Evolutionary conservation across 2,113 vertebrate species (phyloP).

Genomic region (Pseudopodoces humilis): DNA sequence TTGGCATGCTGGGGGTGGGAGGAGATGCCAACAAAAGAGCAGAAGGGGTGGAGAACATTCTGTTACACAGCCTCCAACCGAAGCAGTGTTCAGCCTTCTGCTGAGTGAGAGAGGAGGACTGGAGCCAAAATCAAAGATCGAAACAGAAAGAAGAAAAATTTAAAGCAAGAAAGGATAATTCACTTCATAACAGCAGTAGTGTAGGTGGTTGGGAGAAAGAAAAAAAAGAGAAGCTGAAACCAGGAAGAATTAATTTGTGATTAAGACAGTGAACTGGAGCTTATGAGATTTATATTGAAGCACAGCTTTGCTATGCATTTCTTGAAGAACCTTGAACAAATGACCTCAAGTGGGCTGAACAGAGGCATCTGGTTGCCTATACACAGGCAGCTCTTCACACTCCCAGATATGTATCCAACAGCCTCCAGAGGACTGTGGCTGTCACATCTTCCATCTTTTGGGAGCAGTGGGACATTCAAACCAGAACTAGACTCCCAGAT

Average conservation of each 20-base stretch:
- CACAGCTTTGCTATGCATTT: background rate
- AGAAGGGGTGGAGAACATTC: conserved; percentile 32
- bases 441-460: background rate
- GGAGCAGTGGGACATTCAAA: background rate
- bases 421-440: background rate
- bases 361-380: background rate
- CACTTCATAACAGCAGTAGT: conserved; percentile 30
- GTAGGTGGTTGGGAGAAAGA: conserved; percentile 36
- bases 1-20: background rate
- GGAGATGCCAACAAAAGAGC: conserved; percentile 10
- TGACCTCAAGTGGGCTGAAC: background rate
- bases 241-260: background rate
- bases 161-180: conserved; percentile 19
- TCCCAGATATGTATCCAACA: background rate
- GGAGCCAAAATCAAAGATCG: conserved; percentile 7
- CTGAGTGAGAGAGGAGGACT: background rate
- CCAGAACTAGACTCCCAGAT: background rate
- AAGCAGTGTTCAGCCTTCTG: conserved; percentile 8
- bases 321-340: background rate
- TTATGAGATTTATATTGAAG: background rate
- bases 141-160: conserved; percentile 1
- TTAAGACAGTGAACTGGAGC: background rate
- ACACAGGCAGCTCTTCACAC: fast-evolving
- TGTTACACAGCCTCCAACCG: background rate
- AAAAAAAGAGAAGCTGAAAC: background rate